These are phyloP conservation scores for Todus mexicanus DNA, from an alignment of 2,797 vertebrate species.

Conservation along the genomic window DNA sequence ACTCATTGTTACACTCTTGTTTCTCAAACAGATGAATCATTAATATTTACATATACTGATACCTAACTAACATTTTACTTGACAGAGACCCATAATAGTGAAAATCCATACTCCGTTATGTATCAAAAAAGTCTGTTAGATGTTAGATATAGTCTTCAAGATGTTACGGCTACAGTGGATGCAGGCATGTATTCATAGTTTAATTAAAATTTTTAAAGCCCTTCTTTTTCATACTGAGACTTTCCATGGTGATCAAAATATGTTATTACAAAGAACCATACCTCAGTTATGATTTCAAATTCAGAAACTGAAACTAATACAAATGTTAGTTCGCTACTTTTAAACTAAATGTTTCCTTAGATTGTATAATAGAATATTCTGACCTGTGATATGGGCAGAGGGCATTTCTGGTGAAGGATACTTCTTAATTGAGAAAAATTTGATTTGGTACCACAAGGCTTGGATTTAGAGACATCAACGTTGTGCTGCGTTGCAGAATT, in stretches of 20 bases:
- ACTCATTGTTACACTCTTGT: background rate
- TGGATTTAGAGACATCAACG: background rate
- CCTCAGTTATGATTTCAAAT: background rate
- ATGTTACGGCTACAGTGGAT: background rate
- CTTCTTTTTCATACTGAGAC: background rate
- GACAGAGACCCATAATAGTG: background rate
- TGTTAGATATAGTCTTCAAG: no score
- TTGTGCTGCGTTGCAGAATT: background rate
- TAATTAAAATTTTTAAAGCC: background rate
- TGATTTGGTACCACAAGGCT: background rate
- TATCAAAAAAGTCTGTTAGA: background rate
- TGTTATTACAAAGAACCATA: background rate
- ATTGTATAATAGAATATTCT: background rate
- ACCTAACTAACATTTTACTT: background rate
- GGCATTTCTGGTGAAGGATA: background rate
- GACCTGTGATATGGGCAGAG: background rate
- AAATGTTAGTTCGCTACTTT: background rate
- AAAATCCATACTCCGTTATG: background rate
- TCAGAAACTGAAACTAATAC: background rate
- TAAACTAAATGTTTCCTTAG: background rate
- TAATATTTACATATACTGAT: background rate
- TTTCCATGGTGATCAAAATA: background rate
- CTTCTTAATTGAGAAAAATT: background rate
- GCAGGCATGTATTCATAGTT: background rate
- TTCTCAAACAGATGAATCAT: background rate